phyloP scores from a whole-genome alignment of 2,888 invertebrate genomes.

The Himalopsyche anomala region DNA sequence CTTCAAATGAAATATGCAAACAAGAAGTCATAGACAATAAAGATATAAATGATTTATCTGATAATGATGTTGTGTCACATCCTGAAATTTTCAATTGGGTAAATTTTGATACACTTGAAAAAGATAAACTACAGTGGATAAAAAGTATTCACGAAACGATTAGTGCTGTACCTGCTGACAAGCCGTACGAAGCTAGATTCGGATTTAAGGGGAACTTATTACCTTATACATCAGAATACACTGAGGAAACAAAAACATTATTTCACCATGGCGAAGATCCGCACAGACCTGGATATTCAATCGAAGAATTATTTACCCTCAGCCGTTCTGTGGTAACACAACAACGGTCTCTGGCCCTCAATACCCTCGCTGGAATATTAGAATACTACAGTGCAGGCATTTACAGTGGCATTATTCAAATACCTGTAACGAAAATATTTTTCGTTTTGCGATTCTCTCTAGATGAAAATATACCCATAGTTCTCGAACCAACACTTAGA shows the following conservation, averaged over 20 bases:
- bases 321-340: slow-evolving; percentile 87
- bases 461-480: slow-evolving; percentile 87
- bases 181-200: slow-evolving; percentile 87
- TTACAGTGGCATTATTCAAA: slow-evolving; percentile 85
- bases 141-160: slow-evolving; percentile 74
- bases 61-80: slow-evolving; percentile 78
- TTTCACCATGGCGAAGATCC: slow-evolving; percentile 97
- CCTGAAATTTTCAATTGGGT: slow-evolving; percentile 85
- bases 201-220: slow-evolving; percentile 88
- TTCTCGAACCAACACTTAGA: slow-evolving; percentile 86
- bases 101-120: slow-evolving; percentile 91
- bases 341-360: slow-evolving; percentile 89
- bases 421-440: slow-evolving; percentile 86
- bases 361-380: slow-evolving; percentile 87
- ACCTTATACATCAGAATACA: slow-evolving; percentile 81
- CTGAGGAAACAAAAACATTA: slow-evolving; percentile 78
- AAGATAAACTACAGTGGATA: slow-evolving; percentile 94
- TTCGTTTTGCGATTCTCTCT: slow-evolving; percentile 89
- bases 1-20: slow-evolving; percentile 21
- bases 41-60: slow-evolving; percentile 71
- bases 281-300: slow-evolving; percentile 91
- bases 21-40: slow-evolving; percentile 66
- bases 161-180: slow-evolving; percentile 72
- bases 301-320: slow-evolving; percentile 91
- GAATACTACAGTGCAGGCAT: slow-evolving; percentile 84